phyloP scores from a whole-genome alignment of 2,113 vertebrate species.

The Rynchops niger region DNA sequence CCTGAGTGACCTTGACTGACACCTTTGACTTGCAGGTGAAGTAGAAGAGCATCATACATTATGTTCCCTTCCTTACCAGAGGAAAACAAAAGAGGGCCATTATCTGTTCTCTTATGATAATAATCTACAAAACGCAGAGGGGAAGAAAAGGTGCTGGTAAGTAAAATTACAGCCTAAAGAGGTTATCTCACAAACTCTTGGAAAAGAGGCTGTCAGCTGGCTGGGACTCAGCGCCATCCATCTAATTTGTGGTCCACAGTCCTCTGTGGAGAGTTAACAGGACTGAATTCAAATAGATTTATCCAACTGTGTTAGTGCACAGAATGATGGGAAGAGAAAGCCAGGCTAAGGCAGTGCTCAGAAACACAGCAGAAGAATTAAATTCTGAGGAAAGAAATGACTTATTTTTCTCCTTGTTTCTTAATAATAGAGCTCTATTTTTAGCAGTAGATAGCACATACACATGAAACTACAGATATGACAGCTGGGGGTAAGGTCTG shows the following conservation, averaged over 20 bases:
- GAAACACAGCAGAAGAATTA: not conserved
- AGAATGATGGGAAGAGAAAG: not conserved
- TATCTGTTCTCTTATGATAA: not conserved
- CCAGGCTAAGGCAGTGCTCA: not conserved
- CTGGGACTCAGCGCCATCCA: not conserved
- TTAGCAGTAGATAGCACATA: not conserved
- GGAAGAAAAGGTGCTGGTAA: not conserved
- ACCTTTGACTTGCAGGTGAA: not conserved
- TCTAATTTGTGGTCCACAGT: not conserved
- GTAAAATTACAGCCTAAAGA: not conserved
- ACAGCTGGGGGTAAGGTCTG: not conserved
- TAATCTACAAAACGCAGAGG: not conserved
- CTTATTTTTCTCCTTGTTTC: not conserved
- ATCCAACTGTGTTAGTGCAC: not conserved
- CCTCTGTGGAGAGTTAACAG: not conserved
- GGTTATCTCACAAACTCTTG: not conserved
- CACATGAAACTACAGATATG: not conserved
- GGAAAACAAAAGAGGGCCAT: not conserved
- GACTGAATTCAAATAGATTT: not conserved
- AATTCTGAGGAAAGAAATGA: not conserved
- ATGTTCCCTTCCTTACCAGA: not conserved
- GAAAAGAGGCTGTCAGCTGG: not conserved
- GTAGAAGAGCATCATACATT: not conserved
- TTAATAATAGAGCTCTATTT: not conserved
- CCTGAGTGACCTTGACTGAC: not conserved